Evolutionary conservation across 1,140 invertebrate genomes (phyloP), one percentile per base, ranked within the genome.

Genomic region (Drosophila sturtevanti): DNA sequence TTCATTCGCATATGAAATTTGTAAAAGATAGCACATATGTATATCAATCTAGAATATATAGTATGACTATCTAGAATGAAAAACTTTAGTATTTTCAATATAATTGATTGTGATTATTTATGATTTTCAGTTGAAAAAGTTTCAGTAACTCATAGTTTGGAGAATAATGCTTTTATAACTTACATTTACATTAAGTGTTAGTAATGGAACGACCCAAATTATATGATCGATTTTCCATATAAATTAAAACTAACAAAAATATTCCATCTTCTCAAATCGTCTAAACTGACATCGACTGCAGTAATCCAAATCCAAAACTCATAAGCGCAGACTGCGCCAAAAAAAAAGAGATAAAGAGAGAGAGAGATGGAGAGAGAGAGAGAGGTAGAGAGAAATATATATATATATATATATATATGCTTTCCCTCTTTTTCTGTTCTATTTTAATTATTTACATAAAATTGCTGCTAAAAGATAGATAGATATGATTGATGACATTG

Each of bases 381-480:
- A 58, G 31, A 58, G 14, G 4, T 11, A 58, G 55, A 12, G 27
- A 21, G n/a, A 18, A 10, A 58, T 1, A 31, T 6, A 31, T 4
- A 31, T 6, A 37, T 48, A 10, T 48, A 21, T 48, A 9, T 48
- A 48, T 48, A n/a, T n/a, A n/a, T n/a, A n/a, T 14, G 16, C 16
- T 48, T 21, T 4, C 5, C 18, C 7, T 11, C 11, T 18, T 2
- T 21, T 21, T 48, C 41, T 48, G 18, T 84, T 79, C 56, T 64
- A 72, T 81, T 81, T 86, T 86, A 87, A 82, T 87, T 87, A 82
- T 80, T 78, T 64, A 66, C 64, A 74, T 75, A 77, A 61, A 74
- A 86, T 77, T 87, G 81, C 59, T 63, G 63, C 68, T 74, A 68
- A 65, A 69, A 81, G 62, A 48, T 48, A 81, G 62, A 48, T 48